These are phyloP conservation scores for Mesoligia furuncula DNA, from an alignment of 2,888 invertebrate species.

Conservation along the genomic window DNA sequence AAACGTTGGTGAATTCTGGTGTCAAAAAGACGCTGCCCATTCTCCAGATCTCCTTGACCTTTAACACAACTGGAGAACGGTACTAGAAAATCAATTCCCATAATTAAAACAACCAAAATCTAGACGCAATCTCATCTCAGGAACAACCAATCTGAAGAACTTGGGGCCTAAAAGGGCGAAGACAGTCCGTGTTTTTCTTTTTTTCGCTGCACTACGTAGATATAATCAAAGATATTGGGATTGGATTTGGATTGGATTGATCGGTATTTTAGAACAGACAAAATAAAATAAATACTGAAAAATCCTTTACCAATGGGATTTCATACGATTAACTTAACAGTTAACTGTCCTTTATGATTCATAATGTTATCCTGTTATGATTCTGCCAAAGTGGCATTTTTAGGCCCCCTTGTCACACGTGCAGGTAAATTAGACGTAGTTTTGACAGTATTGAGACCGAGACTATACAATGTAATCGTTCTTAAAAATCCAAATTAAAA, in stretches of 20 bases:
- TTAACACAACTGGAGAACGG: neutral
- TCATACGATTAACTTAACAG: too few species aligned
- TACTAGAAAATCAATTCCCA: neutral
- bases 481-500: neutral
- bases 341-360: too few species aligned
- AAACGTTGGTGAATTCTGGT: neutral
- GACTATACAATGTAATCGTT: neutral
- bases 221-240: too few species aligned
- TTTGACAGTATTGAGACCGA: neutral
- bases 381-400: too few species aligned
- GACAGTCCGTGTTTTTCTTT: too few species aligned
- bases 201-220: too few species aligned
- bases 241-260: too few species aligned
- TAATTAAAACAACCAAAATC: neutral
- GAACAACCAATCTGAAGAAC: neutral
- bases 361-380: too few species aligned
- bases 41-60: neutral
- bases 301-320: too few species aligned
- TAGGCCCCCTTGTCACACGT: neutral
- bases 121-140: neutral
- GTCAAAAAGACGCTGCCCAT: neutral
- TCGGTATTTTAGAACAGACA: too few species aligned
- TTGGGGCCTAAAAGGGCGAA: too few species aligned
- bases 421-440: neutral
- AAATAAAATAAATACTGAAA: too few species aligned